A percentile compares a stretch with the other conserved stretches of the same genome.
Evolutionary conservation across 2,888 invertebrate species (phyloP).

Genomic region (Ceratothoa steindachneri): DNA sequence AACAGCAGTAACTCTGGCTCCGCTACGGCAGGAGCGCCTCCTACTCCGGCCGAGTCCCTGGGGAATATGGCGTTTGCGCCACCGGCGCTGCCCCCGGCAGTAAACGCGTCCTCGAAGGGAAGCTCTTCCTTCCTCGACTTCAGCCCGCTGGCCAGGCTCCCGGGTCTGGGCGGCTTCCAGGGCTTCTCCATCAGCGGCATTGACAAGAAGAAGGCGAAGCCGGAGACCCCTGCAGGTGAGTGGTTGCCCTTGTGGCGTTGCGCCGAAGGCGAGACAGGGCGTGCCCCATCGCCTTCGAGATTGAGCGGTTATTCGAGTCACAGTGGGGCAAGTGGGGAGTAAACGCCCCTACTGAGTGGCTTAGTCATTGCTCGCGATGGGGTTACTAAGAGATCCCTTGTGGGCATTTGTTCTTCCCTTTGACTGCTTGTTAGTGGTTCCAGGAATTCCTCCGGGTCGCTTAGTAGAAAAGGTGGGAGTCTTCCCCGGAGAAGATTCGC

Average conservation of each 20-base stretch:
- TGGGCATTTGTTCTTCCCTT: too few relatives aligned
- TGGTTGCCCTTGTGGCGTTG: not conserved
- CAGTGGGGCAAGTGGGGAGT: too few relatives aligned
- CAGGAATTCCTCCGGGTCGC: too few relatives aligned
- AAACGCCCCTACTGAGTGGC: too few relatives aligned
- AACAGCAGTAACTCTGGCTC: not conserved
- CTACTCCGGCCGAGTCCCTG: not conserved
- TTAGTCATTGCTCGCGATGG: too few relatives aligned
- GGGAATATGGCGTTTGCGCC: not conserved
- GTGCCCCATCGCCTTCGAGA: too few relatives aligned
- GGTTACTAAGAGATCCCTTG: too few relatives aligned
- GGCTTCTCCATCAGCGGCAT: constrained; percentile 22
- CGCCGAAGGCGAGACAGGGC: too few relatives aligned
- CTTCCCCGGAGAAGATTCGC: too few relatives aligned
- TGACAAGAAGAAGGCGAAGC: not conserved
- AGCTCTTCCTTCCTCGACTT: not conserved
- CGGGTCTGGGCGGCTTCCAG: constrained; percentile 23
- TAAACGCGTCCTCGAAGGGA: not conserved
- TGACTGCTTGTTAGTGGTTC: too few relatives aligned
- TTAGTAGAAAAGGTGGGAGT: too few relatives aligned
- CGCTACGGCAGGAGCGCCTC: not conserved
- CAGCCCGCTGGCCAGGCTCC: constrained; percentile 26
- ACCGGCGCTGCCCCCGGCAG: not conserved
- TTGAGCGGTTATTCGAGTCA: too few relatives aligned
- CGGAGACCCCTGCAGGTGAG: not conserved